These are phyloP conservation scores for Pelusios castaneus DNA, from an alignment of 2,113 vertebrate species.

Conservation along the genomic window DNA sequence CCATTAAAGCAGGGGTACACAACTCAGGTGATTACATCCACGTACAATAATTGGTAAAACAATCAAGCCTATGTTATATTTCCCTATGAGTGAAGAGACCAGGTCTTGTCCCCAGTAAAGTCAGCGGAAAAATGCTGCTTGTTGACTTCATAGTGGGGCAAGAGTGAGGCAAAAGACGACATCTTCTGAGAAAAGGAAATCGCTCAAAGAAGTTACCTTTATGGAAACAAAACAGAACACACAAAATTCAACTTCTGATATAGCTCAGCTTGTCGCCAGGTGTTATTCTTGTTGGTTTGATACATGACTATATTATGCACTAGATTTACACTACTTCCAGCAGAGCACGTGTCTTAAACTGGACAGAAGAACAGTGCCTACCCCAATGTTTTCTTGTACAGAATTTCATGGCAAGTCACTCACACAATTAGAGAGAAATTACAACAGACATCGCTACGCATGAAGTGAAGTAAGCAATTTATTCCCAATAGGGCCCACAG, in stretches of 20 bases:
- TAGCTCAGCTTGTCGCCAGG: neutral
- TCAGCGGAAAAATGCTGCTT: neutral
- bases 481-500: neutral
- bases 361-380: neutral
- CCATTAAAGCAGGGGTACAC: neutral
- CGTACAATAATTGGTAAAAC: neutral
- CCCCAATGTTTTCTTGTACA: neutral
- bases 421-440: constrained; percentile 42
- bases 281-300: neutral
- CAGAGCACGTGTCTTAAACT: constrained; percentile 18
- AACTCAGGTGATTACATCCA: neutral
- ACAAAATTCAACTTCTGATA: neutral
- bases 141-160: constrained; percentile 7
- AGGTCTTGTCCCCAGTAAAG: neutral
- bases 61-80: neutral
- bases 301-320: fast-evolving
- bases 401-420: constrained; percentile 31
- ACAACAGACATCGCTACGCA: neutral
- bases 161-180: neutral
- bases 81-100: neutral
- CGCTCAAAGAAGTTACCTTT: constrained; percentile 13
- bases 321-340: constrained; percentile 23
- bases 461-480: constrained; percentile 26
- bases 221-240: neutral
- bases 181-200: constrained; percentile 43